A percentile compares a stretch with the other conserved stretches of the same genome.
Conservation (phyloP, 2,113 vertebrate genomes). For the Pao palembangensis region DNA sequence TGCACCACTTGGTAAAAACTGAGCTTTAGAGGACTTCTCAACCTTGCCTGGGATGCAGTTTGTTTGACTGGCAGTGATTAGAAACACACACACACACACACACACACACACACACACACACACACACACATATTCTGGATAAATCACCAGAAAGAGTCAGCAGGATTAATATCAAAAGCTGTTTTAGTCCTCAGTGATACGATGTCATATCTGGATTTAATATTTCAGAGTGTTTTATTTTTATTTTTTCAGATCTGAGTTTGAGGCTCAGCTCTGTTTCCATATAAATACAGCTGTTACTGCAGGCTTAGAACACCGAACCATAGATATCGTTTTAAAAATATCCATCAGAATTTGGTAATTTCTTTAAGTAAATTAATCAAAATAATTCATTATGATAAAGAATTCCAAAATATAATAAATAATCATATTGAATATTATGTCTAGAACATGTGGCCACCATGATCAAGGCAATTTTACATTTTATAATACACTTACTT, state of each 20-base stretch:
- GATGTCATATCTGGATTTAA: slow-evolving; percentile 27
- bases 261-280: neutral
- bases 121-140: slow-evolving; percentile 5
- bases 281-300: slow-evolving; percentile 11
- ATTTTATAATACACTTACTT: too few relatives aligned
- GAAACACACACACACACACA: too few relatives aligned
- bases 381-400: too few relatives aligned
- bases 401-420: too few relatives aligned
- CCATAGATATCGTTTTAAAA: neutral
- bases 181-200: slow-evolving; percentile 16
- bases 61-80: slow-evolving; percentile 8
- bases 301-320: neutral
- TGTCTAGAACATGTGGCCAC: too few relatives aligned
- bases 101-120: slow-evolving; percentile 14
- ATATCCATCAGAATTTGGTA: neutral
- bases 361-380: neutral
- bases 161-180: slow-evolving; percentile 27
- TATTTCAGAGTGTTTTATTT: slow-evolving; percentile 10
- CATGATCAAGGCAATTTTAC: too few relatives aligned
- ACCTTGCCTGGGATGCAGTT: slow-evolving; percentile 9
- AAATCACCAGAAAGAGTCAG: slow-evolving; percentile 21
- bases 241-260: slow-evolving; percentile 4
- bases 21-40: neutral
- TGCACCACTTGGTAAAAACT: too few relatives aligned
- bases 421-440: too few relatives aligned